Evolutionary conservation across 2,888 invertebrate genomes (phyloP).

Genomic region (Cerceris rybyensis): DNA sequence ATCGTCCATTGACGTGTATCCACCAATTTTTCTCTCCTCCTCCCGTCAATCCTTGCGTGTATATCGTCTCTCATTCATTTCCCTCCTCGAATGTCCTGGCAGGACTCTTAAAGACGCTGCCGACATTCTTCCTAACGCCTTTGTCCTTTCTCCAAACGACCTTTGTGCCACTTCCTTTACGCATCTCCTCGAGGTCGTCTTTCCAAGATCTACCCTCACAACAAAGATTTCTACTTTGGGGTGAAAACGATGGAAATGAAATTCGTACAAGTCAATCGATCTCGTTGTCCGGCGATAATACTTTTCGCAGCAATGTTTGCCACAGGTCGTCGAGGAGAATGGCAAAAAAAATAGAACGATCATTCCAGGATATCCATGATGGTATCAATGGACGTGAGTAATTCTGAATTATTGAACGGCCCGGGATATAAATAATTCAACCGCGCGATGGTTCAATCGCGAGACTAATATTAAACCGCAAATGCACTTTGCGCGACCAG

Average conservation of each 20-base stretch:
- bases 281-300: too few relatives aligned
- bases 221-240: background rate
- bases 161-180: constrained; percentile 22
- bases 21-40: constrained; percentile 61
- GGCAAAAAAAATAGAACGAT: too few relatives aligned
- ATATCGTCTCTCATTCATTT: background rate
- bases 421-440: constrained; percentile 54
- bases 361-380: background rate
- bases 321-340: background rate
- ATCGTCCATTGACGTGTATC: constrained; percentile 64
- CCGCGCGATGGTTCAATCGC: constrained; percentile 46
- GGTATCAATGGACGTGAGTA: constrained; percentile 12
- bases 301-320: too few relatives aligned
- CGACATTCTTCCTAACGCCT: constrained; percentile 16
- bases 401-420: constrained; percentile 14
- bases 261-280: too few relatives aligned
- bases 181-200: constrained; percentile 45
- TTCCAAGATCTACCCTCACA: constrained; percentile 49
- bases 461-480: constrained; percentile 50
- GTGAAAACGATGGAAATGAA: background rate
- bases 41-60: constrained; percentile 18
- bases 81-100: constrained; percentile 17
- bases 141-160: constrained; percentile 46
- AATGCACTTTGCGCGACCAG: constrained; percentile 20
- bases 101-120: constrained; percentile 29